These are phyloP conservation scores for Drosophila paracracens DNA, from an alignment of 2,888 invertebrate genomes.

Conservation along the genomic window DNA sequence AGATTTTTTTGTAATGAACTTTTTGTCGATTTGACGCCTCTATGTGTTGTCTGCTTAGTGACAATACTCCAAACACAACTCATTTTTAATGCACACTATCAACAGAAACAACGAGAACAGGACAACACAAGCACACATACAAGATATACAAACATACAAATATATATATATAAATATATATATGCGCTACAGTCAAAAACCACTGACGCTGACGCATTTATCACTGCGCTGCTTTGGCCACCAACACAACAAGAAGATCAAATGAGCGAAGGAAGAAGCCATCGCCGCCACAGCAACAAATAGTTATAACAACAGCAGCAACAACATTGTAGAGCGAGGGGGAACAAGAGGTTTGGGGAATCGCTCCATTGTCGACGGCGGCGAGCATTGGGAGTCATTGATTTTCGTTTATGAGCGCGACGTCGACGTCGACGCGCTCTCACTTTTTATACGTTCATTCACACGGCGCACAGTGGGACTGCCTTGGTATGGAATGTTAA, in stretches of 20 bases:
- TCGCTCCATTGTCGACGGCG: constrained; percentile 40
- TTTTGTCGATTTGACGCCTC: too few species aligned
- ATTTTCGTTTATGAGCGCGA: constrained; percentile 76
- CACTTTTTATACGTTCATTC: constrained; percentile 80
- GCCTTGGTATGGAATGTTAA: constrained; percentile 32
- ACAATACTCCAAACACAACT: constrained; percentile 55
- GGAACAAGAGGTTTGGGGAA: not conserved
- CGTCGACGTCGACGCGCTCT: constrained; percentile 64
- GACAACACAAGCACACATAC: constrained; percentile 1
- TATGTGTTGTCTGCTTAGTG: too few species aligned
- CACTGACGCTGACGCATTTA: constrained; percentile 64
- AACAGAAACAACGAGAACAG: constrained; percentile 33
- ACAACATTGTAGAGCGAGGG: not conserved
- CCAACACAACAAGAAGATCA: constrained; percentile 38
- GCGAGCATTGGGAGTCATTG: constrained; percentile 75
- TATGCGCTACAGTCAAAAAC: constrained; percentile 33
- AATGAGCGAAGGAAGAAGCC: constrained; percentile 50
- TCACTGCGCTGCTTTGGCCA: constrained; percentile 53
- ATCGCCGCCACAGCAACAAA: constrained; percentile 41
- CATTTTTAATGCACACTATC: constrained; percentile 66
- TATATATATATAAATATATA: constrained; percentile 16
- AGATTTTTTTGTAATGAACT: too few species aligned
- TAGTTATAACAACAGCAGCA: constrained; percentile 22
- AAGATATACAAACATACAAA: constrained; percentile 14
- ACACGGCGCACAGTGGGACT: constrained; percentile 68